Percentiles rank a stretch among this genome's conserved stretches.
These are phyloP conservation scores for Epizoanthus rinbou DNA, from an alignment of 92 coral and sea anemone genomes.

Conservation along the genomic window DNA sequence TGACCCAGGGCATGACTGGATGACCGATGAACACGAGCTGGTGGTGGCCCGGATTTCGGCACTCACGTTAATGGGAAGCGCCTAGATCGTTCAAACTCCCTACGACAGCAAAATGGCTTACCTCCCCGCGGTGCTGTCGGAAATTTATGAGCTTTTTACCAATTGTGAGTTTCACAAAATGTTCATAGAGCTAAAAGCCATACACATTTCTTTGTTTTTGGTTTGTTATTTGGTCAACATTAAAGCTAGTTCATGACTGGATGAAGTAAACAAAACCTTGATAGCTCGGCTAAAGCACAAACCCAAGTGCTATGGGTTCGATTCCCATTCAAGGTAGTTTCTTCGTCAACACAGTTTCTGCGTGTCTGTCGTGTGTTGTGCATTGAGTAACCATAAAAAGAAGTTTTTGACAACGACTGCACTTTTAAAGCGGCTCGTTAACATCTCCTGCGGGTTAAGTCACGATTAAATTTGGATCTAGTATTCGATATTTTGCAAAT, in stretches of 20 bases:
- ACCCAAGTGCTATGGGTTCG: slow-evolving; percentile 23
- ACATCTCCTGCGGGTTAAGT: too few relatives aligned
- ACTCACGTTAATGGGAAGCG: slow-evolving; percentile 47
- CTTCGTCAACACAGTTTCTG: slow-evolving; percentile 23
- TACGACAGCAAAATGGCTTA: slow-evolving; percentile 47
- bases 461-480: too few relatives aligned
- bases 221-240: slow-evolving; percentile 20
- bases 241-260: slow-evolving; percentile 22
- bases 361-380: slow-evolving; percentile 23
- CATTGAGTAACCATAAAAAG: too few relatives aligned
- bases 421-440: too few relatives aligned
- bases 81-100: slow-evolving; percentile 46
- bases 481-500: too few relatives aligned
- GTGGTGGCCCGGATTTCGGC: slow-evolving; percentile 43
- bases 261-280: slow-evolving; percentile 22
- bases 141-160: slow-evolving; percentile 36
- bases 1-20: too few relatives aligned
- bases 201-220: slow-evolving; percentile 15
- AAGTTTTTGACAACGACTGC: too few relatives aligned
- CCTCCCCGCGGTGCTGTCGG: slow-evolving; percentile 55
- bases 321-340: slow-evolving; percentile 24
- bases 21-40: slow-evolving; percentile 35
- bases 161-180: neutral
- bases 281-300: slow-evolving; percentile 8
- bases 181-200: slow-evolving; percentile 56